Evolutionary conservation across 2,888 invertebrate genomes (phyloP).

Genomic region (Parnassius smintheus): DNA sequence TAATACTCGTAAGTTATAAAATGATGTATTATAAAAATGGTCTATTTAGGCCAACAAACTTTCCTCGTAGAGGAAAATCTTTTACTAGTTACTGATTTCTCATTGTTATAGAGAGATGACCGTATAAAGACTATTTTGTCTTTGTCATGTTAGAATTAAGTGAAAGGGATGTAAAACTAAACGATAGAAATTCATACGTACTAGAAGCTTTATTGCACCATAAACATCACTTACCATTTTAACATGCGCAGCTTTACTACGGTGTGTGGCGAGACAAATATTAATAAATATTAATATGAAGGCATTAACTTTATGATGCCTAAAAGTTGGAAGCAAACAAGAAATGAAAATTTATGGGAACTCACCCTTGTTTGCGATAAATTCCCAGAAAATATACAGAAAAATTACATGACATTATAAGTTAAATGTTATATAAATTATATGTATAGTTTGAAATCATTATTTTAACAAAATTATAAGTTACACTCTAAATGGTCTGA

Average conservation of each 20-base stretch:
- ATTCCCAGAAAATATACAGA: too few species aligned
- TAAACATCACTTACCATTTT: slow-evolving; percentile 73
- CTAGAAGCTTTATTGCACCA: slow-evolving; percentile 61
- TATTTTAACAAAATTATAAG: too few species aligned
- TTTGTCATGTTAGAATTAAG: background rate
- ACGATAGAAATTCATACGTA: slow-evolving; percentile 55
- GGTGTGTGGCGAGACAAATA: slow-evolving; percentile 57
- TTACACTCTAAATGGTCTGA: too few species aligned
- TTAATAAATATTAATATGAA: slow-evolving; percentile 76
- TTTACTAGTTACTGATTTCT: background rate
- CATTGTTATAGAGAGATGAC: background rate
- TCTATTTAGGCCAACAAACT: too few species aligned
- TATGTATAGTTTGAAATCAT: too few species aligned
- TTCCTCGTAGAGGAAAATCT: background rate
- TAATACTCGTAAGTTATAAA: too few species aligned
- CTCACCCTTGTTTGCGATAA: background rate
- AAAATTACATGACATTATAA: too few species aligned
- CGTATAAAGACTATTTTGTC: background rate
- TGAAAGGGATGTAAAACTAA: slow-evolving; percentile 23
- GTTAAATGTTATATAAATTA: too few species aligned
- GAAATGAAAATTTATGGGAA: slow-evolving; percentile 60
- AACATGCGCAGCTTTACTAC: slow-evolving; percentile 61
- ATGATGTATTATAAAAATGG: too few species aligned
- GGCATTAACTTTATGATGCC: slow-evolving; percentile 75
- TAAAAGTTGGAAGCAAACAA: slow-evolving; percentile 70